Base-by-base conservation (phyloP, 2,888 invertebrate species). In the Zele albiditarsus region DNA sequence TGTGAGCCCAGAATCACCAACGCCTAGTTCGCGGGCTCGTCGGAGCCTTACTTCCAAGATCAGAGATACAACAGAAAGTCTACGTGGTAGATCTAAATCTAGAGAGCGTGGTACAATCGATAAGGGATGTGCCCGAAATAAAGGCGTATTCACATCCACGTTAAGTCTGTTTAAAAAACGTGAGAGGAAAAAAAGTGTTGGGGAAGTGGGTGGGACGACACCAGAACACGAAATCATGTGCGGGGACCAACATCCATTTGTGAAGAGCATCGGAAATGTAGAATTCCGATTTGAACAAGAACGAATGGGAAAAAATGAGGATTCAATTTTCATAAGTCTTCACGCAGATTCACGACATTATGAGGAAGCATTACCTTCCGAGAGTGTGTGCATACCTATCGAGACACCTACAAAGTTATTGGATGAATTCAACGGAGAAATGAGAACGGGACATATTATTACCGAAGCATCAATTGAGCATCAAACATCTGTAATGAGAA, bases 141-240 rank as follows among this genome's bases (percentile, higher is more conserved):
- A 89, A 69, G 86, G 87, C 0, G 89, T 90, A 0, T 89, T 90
- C 77, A 89, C 90, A 3, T 88, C 89, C 31, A 89, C 89, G 2
- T 73, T 89, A 74, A 89, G 88, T 72, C 79, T 89, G 3, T 89
- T 89, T 66, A 87, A 87, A 57, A 89, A 87, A 73, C 85, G 88
- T 6, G 89, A 89, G 73, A 74, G 88, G 1, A 88, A 89, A 62
- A 88, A 88, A 75, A 88, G 87, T 69, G 83, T 81, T 73, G 85
- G 85, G 63, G 86, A 86, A 46, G 82, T 83, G 20, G 4, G 53
- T 10, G 84, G 62, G n/a, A 73, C 69, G 16, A 79, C 78, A 31
- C 77, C 78, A 68, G 80, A 80, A 65, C 72, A 75, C 25, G 80
- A 75, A 62, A 77, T 53, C 63, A 71, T 49, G 71, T 74, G 20